Evolutionary conservation across 1,140 invertebrate species (phyloP), one percentile per base, ranked within the genome.

Genomic region (Bombus consobrinus): DNA sequence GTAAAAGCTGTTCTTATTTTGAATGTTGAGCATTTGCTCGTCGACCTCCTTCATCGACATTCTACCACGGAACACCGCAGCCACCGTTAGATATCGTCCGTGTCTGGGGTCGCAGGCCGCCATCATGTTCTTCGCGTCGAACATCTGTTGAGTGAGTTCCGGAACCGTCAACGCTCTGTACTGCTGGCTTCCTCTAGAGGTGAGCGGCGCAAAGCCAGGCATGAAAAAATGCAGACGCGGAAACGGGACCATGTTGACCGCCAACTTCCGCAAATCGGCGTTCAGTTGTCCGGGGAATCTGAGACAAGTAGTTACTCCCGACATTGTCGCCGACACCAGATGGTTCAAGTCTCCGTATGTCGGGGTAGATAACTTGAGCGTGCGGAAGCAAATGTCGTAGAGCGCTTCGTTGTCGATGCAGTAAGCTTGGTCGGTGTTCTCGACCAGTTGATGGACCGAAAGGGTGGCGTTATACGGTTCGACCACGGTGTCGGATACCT

Each of bases 31-130:
- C 97, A 98, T 98, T 92, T 99, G 98, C 92, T 98, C 97, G 93
- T 98, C 97, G 25, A 98, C 97, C 93, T 99, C 97, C 95, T 98
- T 99, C 98, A 99, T 99, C 37, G 98, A 99, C 98, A 99, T 99
- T 75, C 98, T 96, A 37, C 98, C 99, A 93, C 98, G 96, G 97
- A 99, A 99, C 90, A 99, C 98, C 71, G 98, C 98, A 12, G 99
- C 99, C 2, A 99, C 98, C 0, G 99, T 99, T 25, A 99, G 96
- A 94, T 99, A 99, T 79, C 98, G 96, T 53, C 98, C 98, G 93
- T 98, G 98, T 91, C 98, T 96, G 76, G 98, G 98, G 93, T 99
- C 98, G 93, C 98, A 99, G 34, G 98, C 98, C 37, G 98, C 98
- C 98, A 99, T 99, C 98, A 99, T 99, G 93, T 98, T 98, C 95